Base-by-base conservation (phyloP, 2,888 invertebrate genomes). In the Drosophila macrospina region DNA sequence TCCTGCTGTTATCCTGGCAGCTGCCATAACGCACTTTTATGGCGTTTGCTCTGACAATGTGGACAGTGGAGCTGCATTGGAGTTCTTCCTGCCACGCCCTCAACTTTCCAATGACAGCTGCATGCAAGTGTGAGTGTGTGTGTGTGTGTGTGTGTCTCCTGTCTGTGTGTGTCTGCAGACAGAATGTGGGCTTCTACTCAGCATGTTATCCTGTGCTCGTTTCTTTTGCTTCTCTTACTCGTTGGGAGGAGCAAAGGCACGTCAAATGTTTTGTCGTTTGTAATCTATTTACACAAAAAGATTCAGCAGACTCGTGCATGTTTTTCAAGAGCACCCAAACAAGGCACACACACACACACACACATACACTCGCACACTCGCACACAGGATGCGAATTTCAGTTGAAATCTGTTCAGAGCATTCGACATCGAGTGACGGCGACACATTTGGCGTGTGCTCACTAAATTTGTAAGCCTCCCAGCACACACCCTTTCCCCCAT, bases 211-310 rank as follows among this genome's bases (percentile, higher is more conserved):
- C 50, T 26, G 44, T 5, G 5, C 32, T n/a, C 47, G n/a, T 11
- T 47, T 26, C 45, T 45, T 15, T 10, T 13, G 45, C 28, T 26
- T 13, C 42, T 42, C 16, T 13, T 24, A 7, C 42, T 26, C 26
- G 28, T 44, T n/a, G n/a, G 16, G 28, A 8, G 54, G 32, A 13
- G 7, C 28, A 54, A 45, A 45, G 74, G 69, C 72, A 78, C 79
- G 80, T 79, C 80, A 88, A 89, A 89, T 90, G 85, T 90, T 90
- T 89, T 87, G 89, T 89, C 90, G 88, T 90, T 88, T 87, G 89
- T 88, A 90, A 90, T 90, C 90, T 90, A 89, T 90, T 90, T 89
- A 88, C 89, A 88, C 84, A 85, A 62, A 83, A 73, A 78, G 76
- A 68, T 63, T 67, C 76, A 75, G 15, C 72, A 75, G 72, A 71